These are phyloP conservation scores for Thamnaconus septentrionalis DNA, from an alignment of 2,113 vertebrate genomes.

Conservation along the genomic window DNA sequence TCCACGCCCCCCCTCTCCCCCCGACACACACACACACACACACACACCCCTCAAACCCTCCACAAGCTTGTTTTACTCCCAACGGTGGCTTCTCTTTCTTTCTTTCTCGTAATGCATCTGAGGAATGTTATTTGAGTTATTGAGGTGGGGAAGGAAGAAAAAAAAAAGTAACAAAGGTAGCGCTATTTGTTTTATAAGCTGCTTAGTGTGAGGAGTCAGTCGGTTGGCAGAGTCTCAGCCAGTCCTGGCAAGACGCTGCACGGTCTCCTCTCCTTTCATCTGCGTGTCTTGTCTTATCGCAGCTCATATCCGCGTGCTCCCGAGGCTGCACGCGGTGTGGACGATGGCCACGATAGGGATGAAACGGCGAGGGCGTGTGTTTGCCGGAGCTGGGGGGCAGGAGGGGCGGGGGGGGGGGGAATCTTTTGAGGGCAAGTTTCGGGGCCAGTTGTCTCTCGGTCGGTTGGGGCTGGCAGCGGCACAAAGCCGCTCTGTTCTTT, in stretches of 20 bases:
- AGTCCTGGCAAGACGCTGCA: slow-evolving; percentile 15
- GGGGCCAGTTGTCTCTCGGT: slow-evolving; percentile 40
- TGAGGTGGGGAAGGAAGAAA: neutral
- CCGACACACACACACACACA: neutral
- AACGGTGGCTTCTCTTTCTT: neutral
- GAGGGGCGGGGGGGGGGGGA: neutral
- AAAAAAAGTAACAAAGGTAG: no score
- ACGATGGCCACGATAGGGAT: neutral
- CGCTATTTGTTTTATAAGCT: neutral
- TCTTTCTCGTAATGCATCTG: neutral
- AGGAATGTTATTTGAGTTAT: neutral
- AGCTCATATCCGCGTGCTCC: neutral
- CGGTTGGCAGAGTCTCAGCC: slow-evolving; percentile 4
- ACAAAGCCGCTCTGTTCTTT: slow-evolving; percentile 66
- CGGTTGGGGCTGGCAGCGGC: slow-evolving; percentile 19
- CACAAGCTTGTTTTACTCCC: no score
- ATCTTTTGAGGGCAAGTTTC: slow-evolving; percentile 38
- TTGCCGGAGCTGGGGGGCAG: no score
- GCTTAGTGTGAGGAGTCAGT: neutral
- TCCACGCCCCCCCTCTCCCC: slow-evolving; percentile 13
- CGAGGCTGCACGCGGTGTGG: no score
- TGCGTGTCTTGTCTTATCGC: slow-evolving; percentile 3
- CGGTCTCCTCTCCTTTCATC: slow-evolving; percentile 1
- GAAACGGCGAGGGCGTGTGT: neutral
- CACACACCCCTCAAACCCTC: no score